phyloP scores from a whole-genome alignment of 2,888 invertebrate genomes.

The Ceramica pisi region DNA sequence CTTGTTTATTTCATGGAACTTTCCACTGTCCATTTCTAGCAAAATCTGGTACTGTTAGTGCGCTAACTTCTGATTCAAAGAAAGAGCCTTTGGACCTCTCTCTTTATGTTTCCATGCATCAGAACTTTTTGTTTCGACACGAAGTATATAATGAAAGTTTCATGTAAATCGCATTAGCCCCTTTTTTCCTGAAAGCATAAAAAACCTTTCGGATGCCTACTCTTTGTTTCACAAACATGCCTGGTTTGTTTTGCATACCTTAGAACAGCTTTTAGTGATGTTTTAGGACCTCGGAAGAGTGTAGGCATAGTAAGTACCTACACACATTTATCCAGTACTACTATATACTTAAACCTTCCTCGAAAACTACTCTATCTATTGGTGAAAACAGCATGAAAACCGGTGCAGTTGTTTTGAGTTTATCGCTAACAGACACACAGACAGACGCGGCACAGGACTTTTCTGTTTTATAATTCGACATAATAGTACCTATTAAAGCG shows the following conservation, averaged over 20 bases:
- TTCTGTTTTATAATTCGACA: too few species aligned
- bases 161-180: constrained; percentile 29
- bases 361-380: too few species aligned
- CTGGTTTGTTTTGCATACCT: constrained; percentile 7
- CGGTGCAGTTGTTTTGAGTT: too few species aligned
- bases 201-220: constrained; percentile 3
- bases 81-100: neutral
- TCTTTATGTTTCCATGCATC: neutral
- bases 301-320: neutral
- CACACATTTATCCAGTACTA: neutral
- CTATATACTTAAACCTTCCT: too few species aligned
- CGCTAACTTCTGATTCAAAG: neutral
- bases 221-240: constrained; percentile 23
- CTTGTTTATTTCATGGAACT: neutral
- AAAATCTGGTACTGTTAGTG: neutral
- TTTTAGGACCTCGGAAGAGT: neutral
- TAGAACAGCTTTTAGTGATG: constrained; percentile 13
- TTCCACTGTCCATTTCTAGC: neutral
- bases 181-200: constrained; percentile 16
- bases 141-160: constrained; percentile 24
- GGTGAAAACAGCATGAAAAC: too few species aligned
- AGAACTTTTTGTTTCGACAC: constrained; percentile 5
- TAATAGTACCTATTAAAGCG: too few species aligned
- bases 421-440: too few species aligned
- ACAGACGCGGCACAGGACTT: too few species aligned